Base-by-base conservation (phyloP, 2,888 invertebrate genomes). In the Acronicta leporina region DNA sequence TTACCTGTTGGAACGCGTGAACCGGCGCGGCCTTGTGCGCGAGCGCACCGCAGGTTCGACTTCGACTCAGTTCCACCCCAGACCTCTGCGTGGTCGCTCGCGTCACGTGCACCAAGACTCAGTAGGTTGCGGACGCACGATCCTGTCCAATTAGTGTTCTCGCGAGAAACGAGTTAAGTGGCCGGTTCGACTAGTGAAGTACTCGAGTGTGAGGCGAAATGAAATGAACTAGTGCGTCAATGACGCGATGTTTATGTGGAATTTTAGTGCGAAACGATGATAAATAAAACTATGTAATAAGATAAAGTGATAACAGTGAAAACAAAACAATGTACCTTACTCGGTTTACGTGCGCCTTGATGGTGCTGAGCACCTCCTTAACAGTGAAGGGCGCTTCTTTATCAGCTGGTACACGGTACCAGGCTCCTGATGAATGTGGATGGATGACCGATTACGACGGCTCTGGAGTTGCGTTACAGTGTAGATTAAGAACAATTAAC, bases 381-480 rank as follows among this genome's bases (percentile, higher is more conserved):
- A 87, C 90, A 68, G 91, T 89, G 77, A 88, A 86, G 86, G 86
- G 91, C 85, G 94, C 94, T 67, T 94, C 94, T 69, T 85, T 94
- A 80, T 94, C 93, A 81, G 94, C 92, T 42, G 93, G 94, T 65
- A 90, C 97, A 86, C 95, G 97, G 70, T 97, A 97, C 90, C 97
- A 97, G 86, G 97, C 97, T 80, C 97, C 97, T 73, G 97, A 97
- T 90, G 97, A 97, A 90, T 97, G 97, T 94, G 96, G 96, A 82
- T 97, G 97, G 97, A 96, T 96, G 77, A 96, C 96, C 70, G 96
- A 96, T 83, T 95, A 95, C 81, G 95, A 95, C 79, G 96, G 95
- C 80, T 95, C 95, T 71, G 95, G 95, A 81, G 97, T 97, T 50
- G 96, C 97, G 25, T 94, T 97, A 69, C 96, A 96, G 79, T 97